These are phyloP conservation scores for Operophtera brumata DNA, from an alignment of 2,888 invertebrate genomes.

Conservation along the genomic window DNA sequence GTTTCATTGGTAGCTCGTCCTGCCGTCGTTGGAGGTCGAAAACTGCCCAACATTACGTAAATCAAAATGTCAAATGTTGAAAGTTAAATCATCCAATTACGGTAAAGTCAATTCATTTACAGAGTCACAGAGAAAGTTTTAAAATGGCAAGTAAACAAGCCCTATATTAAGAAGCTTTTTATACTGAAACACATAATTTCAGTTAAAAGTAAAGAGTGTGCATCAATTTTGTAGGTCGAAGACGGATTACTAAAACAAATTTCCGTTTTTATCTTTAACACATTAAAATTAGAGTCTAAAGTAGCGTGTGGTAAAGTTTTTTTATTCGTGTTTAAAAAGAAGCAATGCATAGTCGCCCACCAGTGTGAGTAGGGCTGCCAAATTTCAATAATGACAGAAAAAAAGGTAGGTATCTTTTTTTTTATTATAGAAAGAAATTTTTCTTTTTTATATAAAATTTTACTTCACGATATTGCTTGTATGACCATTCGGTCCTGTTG, in stretches of 20 bases:
- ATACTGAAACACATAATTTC: slow-evolving; percentile 34
- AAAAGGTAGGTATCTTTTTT: too few relatives aligned
- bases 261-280: slow-evolving; percentile 3
- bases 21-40: too few relatives aligned
- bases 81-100: not conserved
- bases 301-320: slow-evolving; percentile 35
- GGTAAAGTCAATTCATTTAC: not conserved
- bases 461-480: too few relatives aligned
- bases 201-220: slow-evolving; percentile 32
- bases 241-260: slow-evolving; percentile 2
- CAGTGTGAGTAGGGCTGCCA: slow-evolving; percentile 3
- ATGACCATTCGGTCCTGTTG: too few relatives aligned
- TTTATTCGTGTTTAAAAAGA: slow-evolving; percentile 47
- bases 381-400: too few relatives aligned
- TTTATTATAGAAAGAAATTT: too few relatives aligned
- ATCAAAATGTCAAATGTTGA: too few relatives aligned
- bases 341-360: slow-evolving; percentile 54
- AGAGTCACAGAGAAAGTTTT: slow-evolving; percentile 5
- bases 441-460: too few relatives aligned
- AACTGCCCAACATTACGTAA: too few relatives aligned
- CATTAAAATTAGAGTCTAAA: slow-evolving; percentile 25
- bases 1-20: too few relatives aligned
- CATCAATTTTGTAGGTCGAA: slow-evolving; percentile 32
- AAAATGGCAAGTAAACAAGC: slow-evolving; percentile 24
- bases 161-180: slow-evolving; percentile 33